phyloP scores from a whole-genome alignment of 1,140 invertebrate species.

The Ceratina calcarata region DNA sequence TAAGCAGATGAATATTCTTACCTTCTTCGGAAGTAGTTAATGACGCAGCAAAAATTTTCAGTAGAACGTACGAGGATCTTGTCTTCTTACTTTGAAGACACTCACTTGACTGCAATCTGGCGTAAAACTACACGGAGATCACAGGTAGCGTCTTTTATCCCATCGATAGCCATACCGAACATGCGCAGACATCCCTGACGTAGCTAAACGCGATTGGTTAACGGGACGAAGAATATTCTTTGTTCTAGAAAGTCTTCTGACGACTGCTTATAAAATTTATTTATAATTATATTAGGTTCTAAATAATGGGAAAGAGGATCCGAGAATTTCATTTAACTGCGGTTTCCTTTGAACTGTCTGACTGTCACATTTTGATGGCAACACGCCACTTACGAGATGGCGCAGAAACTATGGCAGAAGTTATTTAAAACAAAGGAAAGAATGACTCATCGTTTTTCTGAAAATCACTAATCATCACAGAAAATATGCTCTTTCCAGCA shows the following conservation, averaged over 20 bases:
- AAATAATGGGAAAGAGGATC: no score
- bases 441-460: neutral
- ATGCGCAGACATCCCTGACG: conserved; percentile 32
- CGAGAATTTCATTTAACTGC: conserved; percentile 10
- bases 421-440: conserved; percentile 24
- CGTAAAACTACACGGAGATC: neutral
- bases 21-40: neutral
- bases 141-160: conserved; percentile 19
- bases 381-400: neutral
- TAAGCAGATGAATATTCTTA: neutral
- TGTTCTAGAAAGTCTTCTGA: neutral
- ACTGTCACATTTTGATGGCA: conserved; percentile 4
- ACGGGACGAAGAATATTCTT: conserved; percentile 40
- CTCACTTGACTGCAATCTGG: neutral
- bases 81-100: no score
- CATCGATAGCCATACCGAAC: neutral
- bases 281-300: neutral
- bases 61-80: neutral
- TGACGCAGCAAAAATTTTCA: conserved; percentile 23
- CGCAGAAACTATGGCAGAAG: neutral
- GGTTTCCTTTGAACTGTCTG: neutral
- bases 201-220: conserved; percentile 40
- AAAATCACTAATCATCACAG: no score
- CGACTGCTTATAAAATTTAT: neutral
- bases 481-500: conserved; percentile 3